Percentiles rank a stretch among this genome's conserved stretches.
Conservation (phyloP, 2,797 vertebrate species). For the Peromyscus melanophrys region DNA sequence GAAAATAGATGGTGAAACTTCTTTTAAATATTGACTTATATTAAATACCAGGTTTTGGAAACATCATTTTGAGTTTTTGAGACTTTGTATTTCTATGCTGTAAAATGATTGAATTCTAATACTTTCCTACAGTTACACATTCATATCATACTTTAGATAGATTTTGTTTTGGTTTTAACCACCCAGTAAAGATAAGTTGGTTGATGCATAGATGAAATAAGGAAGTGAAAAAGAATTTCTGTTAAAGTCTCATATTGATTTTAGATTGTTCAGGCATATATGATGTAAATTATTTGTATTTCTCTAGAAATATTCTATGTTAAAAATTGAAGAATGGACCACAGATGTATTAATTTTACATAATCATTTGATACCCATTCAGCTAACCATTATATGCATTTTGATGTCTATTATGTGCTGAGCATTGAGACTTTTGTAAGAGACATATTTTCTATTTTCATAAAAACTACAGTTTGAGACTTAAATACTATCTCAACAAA, state of each 20-base stretch:
- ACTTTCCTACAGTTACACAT: not conserved
- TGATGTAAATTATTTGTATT: conserved; percentile 3
- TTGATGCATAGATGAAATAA: conserved; percentile 23
- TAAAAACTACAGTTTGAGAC: conserved; percentile 40
- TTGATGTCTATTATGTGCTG: not conserved
- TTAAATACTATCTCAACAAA: conserved; percentile 5
- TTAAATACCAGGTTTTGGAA: conserved; percentile 33
- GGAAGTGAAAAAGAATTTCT: conserved; percentile 26
- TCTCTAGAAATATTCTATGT: not conserved
- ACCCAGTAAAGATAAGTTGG: not conserved
- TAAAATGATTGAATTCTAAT: conserved; percentile 45
- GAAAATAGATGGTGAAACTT: not conserved
- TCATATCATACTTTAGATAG: conserved; percentile 32
- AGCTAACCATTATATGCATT: not conserved
- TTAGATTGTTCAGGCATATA: not conserved
- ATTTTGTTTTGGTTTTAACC: not conserved
- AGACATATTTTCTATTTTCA: conserved; percentile 23
- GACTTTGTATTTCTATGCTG: not conserved
- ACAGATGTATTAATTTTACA: not conserved
- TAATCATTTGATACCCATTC: not conserved
- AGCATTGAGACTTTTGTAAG: not conserved
- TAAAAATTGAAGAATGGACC: not conserved
- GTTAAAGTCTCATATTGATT: not conserved
- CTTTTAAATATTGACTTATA: not conserved
- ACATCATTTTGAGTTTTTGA: conserved; percentile 54